Evolutionary conservation across 2,113 vertebrate genomes (phyloP).

Genomic region (Procavia capensis): DNA sequence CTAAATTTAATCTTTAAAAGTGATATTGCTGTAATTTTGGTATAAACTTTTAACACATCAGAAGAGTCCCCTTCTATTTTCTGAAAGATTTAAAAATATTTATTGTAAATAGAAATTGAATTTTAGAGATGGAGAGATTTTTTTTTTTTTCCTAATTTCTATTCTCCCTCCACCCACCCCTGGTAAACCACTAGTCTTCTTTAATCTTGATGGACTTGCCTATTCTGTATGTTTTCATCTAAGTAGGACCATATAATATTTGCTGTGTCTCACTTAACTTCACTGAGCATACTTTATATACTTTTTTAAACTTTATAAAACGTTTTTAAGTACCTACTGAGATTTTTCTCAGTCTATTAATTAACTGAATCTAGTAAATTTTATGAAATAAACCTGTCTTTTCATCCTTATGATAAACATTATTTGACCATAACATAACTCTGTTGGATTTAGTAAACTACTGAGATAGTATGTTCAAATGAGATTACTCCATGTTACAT

Average conservation of each 20-base stretch:
- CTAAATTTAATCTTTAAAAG: slow-evolving; percentile 54
- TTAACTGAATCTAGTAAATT: neutral
- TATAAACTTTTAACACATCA: slow-evolving; percentile 21
- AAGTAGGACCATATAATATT: too few species aligned
- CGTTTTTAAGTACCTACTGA: neutral
- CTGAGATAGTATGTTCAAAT: neutral
- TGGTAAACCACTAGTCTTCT: too few species aligned
- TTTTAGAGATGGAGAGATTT: neutral
- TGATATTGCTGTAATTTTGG: neutral
- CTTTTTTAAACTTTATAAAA: slow-evolving; percentile 18
- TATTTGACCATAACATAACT: neutral
- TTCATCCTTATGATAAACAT: neutral
- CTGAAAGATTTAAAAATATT: neutral
- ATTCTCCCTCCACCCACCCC: too few species aligned
- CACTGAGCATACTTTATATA: too few species aligned
- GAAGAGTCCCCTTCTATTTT: neutral
- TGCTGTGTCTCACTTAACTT: too few species aligned
- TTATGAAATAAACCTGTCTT: neutral
- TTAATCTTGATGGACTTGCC: too few species aligned
- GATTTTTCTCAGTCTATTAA: neutral
- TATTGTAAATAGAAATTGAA: neutral
- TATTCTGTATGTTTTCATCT: too few species aligned
- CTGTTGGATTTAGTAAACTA: neutral
- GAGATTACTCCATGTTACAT: neutral
- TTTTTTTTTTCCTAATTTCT: too few species aligned